Base-by-base conservation (phyloP, 2,888 invertebrate species). In the Cryptophagus acutangulus region DNA sequence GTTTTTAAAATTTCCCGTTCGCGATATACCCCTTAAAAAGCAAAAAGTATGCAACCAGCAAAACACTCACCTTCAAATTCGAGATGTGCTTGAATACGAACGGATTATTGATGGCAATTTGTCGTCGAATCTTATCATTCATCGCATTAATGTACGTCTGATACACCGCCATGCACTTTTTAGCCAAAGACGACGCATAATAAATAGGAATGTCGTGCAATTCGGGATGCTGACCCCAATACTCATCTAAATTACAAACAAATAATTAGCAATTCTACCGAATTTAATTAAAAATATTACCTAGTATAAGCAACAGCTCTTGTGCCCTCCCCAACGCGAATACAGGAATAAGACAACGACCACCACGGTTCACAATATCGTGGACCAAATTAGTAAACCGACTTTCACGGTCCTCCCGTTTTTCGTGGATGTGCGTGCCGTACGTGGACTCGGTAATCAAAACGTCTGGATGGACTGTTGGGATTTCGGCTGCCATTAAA, bases 131-230 rank as follows among this genome's bases (percentile, higher is more conserved):
- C 63, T 86, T 84, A 60, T 97, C 95, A 70, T 99, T 99, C 99
- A 99, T 99, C 0, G 97, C 96, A 71, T 96, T 96, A 2, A 99
- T 87, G 69, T 96, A 99, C 0, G 99, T 99, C 73, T 99, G 99
- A 74, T 99, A 99, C 1, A 99, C 99, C 40, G 95, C 90, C 97
- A 99, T 99, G 65, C 99, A 99, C 69, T 99, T 99, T 73, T 99
- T 99, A 33, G 99, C 99, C 47, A 99, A 74, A 0, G 97, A 95
- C 0, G 96, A 97, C 6, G 99, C 99, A 74, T 99, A 99, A 73
- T 99, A 99, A 54, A 99, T 96, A 0, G 99, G 99, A 57, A 97
- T 90, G 69, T 97, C 96, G 56, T 99, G 97, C 6, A 99, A 74
- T 70, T 96, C 94, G 0, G 94, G 93, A 72, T 95, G 97, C 41